phyloP scores from a whole-genome alignment of 92 coral and sea anemone genomes.

The Umimayanthus chanpuru region DNA sequence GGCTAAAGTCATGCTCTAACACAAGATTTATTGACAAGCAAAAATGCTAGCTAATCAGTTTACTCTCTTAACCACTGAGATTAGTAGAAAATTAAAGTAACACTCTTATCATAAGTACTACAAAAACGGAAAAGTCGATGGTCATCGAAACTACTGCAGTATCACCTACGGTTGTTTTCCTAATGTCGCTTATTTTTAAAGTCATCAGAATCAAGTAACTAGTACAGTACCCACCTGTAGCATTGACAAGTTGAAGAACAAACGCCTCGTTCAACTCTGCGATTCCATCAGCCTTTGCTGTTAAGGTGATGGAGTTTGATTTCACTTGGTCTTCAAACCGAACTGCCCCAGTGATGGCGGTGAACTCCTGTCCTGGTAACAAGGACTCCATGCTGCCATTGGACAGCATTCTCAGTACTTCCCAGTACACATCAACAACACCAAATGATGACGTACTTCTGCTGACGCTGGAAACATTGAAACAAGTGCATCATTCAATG shows the following conservation, averaged over 20 bases:
- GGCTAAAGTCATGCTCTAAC: too few species aligned
- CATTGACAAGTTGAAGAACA: slow-evolving; percentile 75
- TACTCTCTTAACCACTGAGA: too few species aligned
- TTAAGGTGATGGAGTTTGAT: slow-evolving; percentile 50
- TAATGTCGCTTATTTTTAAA: neutral
- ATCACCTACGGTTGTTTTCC: neutral
- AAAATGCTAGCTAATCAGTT: too few species aligned
- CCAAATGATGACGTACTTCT: slow-evolving; percentile 71
- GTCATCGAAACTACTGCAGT: neutral
- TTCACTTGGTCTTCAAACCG: slow-evolving; percentile 58
- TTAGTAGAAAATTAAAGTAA: too few species aligned
- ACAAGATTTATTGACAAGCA: too few species aligned
- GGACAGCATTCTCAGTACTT: slow-evolving; percentile 51
- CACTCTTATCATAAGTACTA: too few species aligned
- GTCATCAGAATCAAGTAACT: neutral
- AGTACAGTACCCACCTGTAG: slow-evolving; percentile 74
- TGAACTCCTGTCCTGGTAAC: slow-evolving; percentile 77
- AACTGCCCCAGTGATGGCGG: slow-evolving; percentile 56
- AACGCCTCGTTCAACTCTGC: slow-evolving; percentile 90
- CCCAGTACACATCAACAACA: slow-evolving; percentile 81
- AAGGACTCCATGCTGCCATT: slow-evolving; percentile 61
- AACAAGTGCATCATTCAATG: neutral
- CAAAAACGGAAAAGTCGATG: neutral
- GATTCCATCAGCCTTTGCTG: slow-evolving; percentile 61
- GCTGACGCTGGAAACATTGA: slow-evolving; percentile 58